Percentiles rank a stretch among this genome's conserved stretches.
Evolutionary conservation across 2,888 invertebrate species (phyloP).

Genomic region (Ferdinandea cuprea): DNA sequence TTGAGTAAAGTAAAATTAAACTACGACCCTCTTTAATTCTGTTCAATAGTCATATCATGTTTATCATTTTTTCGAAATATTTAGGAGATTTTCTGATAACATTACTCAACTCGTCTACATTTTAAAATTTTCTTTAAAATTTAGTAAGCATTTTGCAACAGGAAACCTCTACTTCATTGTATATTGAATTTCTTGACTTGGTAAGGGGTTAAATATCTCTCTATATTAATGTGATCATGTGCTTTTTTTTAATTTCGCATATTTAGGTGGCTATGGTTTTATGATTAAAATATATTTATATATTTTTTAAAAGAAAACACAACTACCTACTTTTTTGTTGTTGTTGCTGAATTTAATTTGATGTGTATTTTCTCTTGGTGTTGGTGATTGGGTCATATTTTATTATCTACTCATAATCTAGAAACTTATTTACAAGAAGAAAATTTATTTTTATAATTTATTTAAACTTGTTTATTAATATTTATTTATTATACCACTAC

Average conservation of each 20-base stretch:
- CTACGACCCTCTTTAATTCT: too few species aligned
- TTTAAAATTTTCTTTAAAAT: background rate
- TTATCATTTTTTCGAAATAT: too few species aligned
- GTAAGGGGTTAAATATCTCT: too few species aligned
- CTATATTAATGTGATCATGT: too few species aligned
- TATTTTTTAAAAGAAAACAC: background rate
- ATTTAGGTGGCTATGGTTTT: background rate
- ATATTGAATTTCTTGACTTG: background rate
- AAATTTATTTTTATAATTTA: slow-evolving; percentile 4
- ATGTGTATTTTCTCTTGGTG: slow-evolving; percentile 51
- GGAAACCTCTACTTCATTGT: background rate
- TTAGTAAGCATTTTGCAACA: background rate
- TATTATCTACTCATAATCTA: slow-evolving; percentile 12
- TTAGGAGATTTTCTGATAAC: too few species aligned
- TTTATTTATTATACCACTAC: slow-evolving; percentile 58
- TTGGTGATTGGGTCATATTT: slow-evolving; percentile 30
- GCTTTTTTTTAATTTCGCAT: background rate
- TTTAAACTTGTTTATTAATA: slow-evolving; percentile 40
- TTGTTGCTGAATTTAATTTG: background rate
- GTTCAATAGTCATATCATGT: too few species aligned
- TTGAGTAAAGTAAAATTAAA: too few species aligned
- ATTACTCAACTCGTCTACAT: background rate
- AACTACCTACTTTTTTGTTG: background rate
- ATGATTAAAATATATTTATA: background rate
- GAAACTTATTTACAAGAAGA: background rate